phyloP scores from a whole-genome alignment of 1,140 invertebrate genomes.

The Pemphigus obesinymphae region DNA sequence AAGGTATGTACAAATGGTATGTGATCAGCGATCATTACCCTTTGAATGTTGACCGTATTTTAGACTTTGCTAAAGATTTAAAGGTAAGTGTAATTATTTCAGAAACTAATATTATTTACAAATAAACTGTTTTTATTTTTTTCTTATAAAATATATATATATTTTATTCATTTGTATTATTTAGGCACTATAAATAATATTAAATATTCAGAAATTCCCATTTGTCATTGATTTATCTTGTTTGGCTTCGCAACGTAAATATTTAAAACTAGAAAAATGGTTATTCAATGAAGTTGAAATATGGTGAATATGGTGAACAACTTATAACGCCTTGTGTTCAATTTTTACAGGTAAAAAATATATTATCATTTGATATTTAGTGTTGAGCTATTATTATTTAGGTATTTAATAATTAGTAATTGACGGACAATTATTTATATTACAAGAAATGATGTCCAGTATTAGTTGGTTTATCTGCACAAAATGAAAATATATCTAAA shows the following conservation, averaged over 20 bases:
- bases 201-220: slow-evolving; percentile 87
- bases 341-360: slow-evolving; percentile 61
- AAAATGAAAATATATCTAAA: slow-evolving; percentile 72
- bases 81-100: slow-evolving; percentile 56
- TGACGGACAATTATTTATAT: background rate
- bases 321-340: slow-evolving; percentile 81
- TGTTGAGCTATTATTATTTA: background rate
- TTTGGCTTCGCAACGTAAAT: slow-evolving; percentile 90
- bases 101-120: background rate
- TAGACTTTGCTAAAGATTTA: slow-evolving; percentile 95
- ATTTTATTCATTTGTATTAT: background rate
- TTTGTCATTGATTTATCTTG: slow-evolving; percentile 98
- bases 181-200: slow-evolving; percentile 75
- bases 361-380: too few species aligned
- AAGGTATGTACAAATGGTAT: slow-evolving; percentile 97
- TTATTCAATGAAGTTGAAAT: slow-evolving; percentile 93
- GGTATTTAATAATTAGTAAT: background rate
- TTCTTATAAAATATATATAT: too few species aligned
- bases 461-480: slow-evolving; percentile 66
- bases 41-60: slow-evolving; percentile 81
- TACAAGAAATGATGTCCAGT: slow-evolving; percentile 79
- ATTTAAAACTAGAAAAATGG: slow-evolving; percentile 98
- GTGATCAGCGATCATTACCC: slow-evolving; percentile 87
- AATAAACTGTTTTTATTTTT: too few species aligned
- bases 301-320: slow-evolving; percentile 87